These are phyloP conservation scores for Istiophorus platypterus DNA, from an alignment of 2,113 vertebrate species.

Conservation along the genomic window DNA sequence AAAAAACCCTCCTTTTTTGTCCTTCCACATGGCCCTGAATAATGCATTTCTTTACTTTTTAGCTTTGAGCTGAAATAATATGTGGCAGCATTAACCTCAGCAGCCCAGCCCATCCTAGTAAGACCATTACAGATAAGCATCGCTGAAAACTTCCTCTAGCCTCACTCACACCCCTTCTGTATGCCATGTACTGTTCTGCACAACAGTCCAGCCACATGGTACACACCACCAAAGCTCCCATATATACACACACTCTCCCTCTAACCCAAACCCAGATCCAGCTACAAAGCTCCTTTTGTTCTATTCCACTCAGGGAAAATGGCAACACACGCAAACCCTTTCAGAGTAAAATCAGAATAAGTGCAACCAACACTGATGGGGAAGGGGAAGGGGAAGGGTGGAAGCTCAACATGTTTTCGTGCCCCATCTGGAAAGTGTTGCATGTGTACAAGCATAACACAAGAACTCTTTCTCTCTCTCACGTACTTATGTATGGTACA, in stretches of 20 bases:
- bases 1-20: slow-evolving; percentile 45
- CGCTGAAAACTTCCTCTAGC: slow-evolving; percentile 66
- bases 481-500: slow-evolving; percentile 58
- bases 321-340: slow-evolving; percentile 71
- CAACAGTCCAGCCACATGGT: slow-evolving; percentile 72
- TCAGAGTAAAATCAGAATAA: slow-evolving; percentile 69
- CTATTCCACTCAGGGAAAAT: slow-evolving; percentile 74
- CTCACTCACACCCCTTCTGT: slow-evolving; percentile 47
- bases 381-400: slow-evolving; percentile 34
- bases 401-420: slow-evolving; percentile 67
- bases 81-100: slow-evolving; percentile 63
- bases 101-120: slow-evolving; percentile 47
- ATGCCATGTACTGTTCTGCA: slow-evolving; percentile 59
- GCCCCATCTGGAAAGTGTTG: slow-evolving; percentile 82
- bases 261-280: slow-evolving; percentile 63
- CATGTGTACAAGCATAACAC: slow-evolving; percentile 42
- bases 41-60: slow-evolving; percentile 32
- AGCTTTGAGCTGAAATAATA: slow-evolving; percentile 61
- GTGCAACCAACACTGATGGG: slow-evolving; percentile 56
- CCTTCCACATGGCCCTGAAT: slow-evolving; percentile 27
- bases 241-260: slow-evolving; percentile 48
- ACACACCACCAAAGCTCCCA: slow-evolving; percentile 54
- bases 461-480: slow-evolving; percentile 22
- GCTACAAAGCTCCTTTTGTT: slow-evolving; percentile 84
- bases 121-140: slow-evolving; percentile 71